Evolutionary conservation across 2,888 invertebrate species (phyloP).

Genomic region (Ctenicera cuprea): DNA sequence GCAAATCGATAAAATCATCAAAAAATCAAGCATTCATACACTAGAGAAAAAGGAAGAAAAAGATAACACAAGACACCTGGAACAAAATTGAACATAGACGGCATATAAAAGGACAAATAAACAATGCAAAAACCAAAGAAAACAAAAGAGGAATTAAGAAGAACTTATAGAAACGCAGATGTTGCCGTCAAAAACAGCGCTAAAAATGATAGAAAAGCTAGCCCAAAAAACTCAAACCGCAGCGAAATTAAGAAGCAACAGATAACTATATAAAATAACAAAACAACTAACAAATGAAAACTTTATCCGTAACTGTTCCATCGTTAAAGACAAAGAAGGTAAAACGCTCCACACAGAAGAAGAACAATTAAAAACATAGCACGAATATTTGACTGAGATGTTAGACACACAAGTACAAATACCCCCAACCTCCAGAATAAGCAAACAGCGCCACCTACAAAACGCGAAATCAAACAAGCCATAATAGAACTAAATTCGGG

Average conservation of each 20-base stretch:
- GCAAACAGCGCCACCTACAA: neutral
- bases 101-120: neutral
- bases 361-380: neutral
- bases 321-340: too few species aligned
- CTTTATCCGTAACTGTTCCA: too few species aligned
- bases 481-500: neutral
- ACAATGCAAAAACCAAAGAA: neutral
- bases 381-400: neutral
- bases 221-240: neutral
- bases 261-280: neutral
- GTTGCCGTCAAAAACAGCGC: neutral
- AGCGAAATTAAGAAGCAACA: too few species aligned
- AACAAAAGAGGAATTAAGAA: neutral
- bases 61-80: neutral
- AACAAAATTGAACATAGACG: neutral
- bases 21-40: too few species aligned
- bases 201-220: neutral
- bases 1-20: too few species aligned
- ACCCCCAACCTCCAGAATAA: neutral
- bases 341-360: neutral
- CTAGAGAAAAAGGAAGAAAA: neutral
- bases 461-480: neutral
- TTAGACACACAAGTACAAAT: neutral
- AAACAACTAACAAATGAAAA: neutral
- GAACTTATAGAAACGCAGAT: neutral